Evolutionary conservation across 1,140 invertebrate species (phyloP).

Genomic region (Drosophila auraria): DNA sequence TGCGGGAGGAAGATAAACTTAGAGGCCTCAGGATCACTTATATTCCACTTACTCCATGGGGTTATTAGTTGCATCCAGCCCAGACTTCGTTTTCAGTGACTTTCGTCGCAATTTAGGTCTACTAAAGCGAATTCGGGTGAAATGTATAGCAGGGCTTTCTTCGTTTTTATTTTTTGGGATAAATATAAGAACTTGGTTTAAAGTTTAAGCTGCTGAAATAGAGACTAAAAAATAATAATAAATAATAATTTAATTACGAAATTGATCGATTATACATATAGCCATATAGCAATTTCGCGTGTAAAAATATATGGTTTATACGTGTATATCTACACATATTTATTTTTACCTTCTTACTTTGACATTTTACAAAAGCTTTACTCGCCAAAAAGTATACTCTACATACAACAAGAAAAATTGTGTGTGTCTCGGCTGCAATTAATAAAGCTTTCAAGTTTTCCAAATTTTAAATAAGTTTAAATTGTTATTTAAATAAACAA

Average conservation of each 20-base stretch:
- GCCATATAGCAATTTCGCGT: too few species aligned
- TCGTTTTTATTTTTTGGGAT: background rate
- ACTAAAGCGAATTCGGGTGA: background rate
- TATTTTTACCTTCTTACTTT: too few species aligned
- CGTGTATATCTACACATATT: background rate
- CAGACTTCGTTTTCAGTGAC: background rate
- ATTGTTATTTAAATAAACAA: too few species aligned
- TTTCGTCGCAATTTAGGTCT: slow-evolving; percentile 5
- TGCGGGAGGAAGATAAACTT: background rate
- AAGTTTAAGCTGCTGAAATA: too few species aligned
- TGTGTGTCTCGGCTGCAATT: slow-evolving; percentile 3
- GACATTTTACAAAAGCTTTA: background rate
- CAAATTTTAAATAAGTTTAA: background rate
- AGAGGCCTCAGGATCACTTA: too few species aligned
- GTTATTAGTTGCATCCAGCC: background rate
- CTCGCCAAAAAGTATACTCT: background rate
- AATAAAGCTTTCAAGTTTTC: background rate
- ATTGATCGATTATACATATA: background rate
- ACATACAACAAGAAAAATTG: background rate
- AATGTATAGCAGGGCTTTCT: background rate
- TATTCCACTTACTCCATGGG: slow-evolving; percentile 34
- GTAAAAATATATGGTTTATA: too few species aligned
- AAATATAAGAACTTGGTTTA: too few species aligned
- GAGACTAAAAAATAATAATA: too few species aligned
- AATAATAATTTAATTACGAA: background rate